Percentiles rank a stretch among this genome's conserved stretches.
Evolutionary conservation across 92 coral and sea anemone species (phyloP).

Genomic region (Montipora capitata): DNA sequence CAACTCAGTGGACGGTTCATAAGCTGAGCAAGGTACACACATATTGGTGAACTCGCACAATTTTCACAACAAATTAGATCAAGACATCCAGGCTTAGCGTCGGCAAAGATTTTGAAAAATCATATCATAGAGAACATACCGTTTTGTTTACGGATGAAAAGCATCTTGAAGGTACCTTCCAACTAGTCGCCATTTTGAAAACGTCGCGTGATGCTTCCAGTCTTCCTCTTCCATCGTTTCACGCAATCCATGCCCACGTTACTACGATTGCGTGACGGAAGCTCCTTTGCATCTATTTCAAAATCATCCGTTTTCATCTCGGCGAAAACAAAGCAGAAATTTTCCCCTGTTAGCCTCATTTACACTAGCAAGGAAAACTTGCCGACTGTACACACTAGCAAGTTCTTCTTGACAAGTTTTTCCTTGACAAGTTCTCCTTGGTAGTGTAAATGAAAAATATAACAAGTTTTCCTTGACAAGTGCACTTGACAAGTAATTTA

Average conservation of each 20-base stretch:
- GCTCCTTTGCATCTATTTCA: background rate
- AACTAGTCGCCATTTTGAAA: slow-evolving; percentile 38
- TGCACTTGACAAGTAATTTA: too few species aligned
- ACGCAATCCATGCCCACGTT: too few species aligned
- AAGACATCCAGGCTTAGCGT: background rate
- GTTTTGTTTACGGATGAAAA: background rate
- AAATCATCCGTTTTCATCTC: too few species aligned
- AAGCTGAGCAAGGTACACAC: background rate
- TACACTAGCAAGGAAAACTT: too few species aligned
- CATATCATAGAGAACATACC: background rate
- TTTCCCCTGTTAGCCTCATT: too few species aligned
- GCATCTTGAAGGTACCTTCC: slow-evolving; percentile 20
- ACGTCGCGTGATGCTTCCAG: slow-evolving; percentile 19
- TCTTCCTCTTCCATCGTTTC: background rate
- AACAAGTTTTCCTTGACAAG: too few species aligned
- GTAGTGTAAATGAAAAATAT: too few species aligned
- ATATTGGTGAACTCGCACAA: too few species aligned
- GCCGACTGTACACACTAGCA: too few species aligned
- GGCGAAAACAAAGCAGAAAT: too few species aligned
- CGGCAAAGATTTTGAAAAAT: background rate
- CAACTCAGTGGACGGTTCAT: background rate
- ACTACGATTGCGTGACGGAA: background rate
- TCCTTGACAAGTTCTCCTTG: too few species aligned
- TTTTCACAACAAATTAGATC: background rate
- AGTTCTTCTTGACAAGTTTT: too few species aligned